phyloP scores from a whole-genome alignment of 2,113 vertebrate species.

The Centropus unirufus region DNA sequence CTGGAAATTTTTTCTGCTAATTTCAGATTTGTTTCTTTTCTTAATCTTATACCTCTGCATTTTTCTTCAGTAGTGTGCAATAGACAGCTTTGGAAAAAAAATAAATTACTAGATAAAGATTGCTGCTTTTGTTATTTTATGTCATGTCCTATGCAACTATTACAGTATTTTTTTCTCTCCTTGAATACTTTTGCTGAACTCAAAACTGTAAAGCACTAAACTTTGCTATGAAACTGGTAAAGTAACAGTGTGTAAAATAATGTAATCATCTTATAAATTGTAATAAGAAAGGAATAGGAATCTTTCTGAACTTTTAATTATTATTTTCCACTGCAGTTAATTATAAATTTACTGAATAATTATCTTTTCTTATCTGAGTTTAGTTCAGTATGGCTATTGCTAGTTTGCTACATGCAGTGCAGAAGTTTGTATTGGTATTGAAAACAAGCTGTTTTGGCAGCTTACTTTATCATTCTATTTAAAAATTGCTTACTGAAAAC shows the following conservation, averaged over 20 bases:
- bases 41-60: neutral
- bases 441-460: neutral
- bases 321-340: neutral
- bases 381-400: neutral
- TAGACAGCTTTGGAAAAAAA: neutral
- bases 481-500: neutral
- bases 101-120: neutral
- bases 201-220: neutral
- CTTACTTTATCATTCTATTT: neutral
- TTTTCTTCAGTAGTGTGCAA: neutral
- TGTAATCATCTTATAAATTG: neutral
- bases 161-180: neutral
- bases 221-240: neutral
- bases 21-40: neutral
- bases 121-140: neutral
- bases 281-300: neutral
- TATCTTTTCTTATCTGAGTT: neutral
- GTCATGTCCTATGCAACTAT: neutral
- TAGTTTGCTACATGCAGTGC: neutral
- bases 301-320: neutral
- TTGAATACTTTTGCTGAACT: neutral
- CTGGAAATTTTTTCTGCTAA: neutral
- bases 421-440: neutral
- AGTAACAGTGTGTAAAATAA: neutral
- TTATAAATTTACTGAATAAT: neutral